Evolutionary conservation across 1,140 invertebrate genomes (phyloP), one percentile per base, ranked within the genome.

Genomic region (Colletes gigas): DNA sequence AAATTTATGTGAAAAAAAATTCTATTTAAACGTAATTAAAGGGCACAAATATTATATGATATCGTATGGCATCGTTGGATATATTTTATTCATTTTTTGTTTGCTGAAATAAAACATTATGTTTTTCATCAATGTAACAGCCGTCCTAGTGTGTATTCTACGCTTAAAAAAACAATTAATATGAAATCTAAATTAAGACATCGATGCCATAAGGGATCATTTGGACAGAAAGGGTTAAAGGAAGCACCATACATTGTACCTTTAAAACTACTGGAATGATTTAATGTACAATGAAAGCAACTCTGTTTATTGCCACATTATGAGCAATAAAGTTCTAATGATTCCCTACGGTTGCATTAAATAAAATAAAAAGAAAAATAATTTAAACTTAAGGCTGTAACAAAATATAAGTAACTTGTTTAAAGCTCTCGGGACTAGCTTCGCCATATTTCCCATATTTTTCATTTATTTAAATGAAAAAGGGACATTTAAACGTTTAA

Each of bases 261-360:
- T 55, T 39, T 78, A 55, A 15, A 52, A 67, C 52, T 55, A 68
- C 21, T 80, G 69, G 62, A 80, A 80, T 82, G 70, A 72, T 62
- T 78, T 21, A 30, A 55, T 62, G 8, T 55, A 80, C 39, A 54
- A 60, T 67, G 63, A 62, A 75, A 81, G 55, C 66, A 44, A 68
- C 14, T n/a, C 21, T 54, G 52, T 41, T 83, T 81, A 81, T 83
- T 83, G 57, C 67, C 39, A 80, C 69, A 4, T 80, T 21, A 52
- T 71, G 60, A 82, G 65, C 62, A 79, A 82, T 52, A 72, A 82
- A 82, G 30, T 79, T 19, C 70, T 67, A 69, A 19, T 63, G 19
- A 55, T 57, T 66, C 44, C 39, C 10, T 15, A 30, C 47, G 2
- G 69, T 9, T 3, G 17, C 44, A 5, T 5, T 71, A 71, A 30